Evolutionary conservation across 2,113 vertebrate species (phyloP), one percentile per base, ranked within the genome.

Genomic region (Myotis yumanensis): DNA sequence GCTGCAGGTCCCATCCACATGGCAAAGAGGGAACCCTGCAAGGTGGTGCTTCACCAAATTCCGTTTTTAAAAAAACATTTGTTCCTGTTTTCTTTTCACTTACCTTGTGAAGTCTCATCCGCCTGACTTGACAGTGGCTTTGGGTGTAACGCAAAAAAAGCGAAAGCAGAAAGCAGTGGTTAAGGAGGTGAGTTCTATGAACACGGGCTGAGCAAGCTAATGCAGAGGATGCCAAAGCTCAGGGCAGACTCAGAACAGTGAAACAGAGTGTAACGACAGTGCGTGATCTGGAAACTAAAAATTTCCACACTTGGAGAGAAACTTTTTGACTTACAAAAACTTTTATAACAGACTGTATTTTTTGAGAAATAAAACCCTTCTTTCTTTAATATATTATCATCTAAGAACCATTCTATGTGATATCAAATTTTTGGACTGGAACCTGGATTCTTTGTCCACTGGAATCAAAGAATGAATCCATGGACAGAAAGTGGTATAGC

Each of bases 211-310:
- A 73, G 66, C 62, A 73, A 71, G 64, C 64, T 35, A 35, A 79
- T 35, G 12, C 30, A 73, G 66, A n/a, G 20, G 28, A 22, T 4
- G 6, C 37, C 18, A 15, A 52, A 73, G 23, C 25, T 75, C 90
- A 96, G 73, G 91, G 81, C 75, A 77, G n/a, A 43, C 83, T 77
- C 86, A 62, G 0, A 86, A 59, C 20, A 97, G 89, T 98, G 91
- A 98, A 89, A 98, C 82, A 98, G 86, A 98, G 98, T 97, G 97
- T 98, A 97, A 88, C 64, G 3, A 4, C 14, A 96, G 97, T 96
- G 94, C 93, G 92, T 90, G 64, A 75, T 17, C 40, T 86, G 93
- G 57, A 23, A 35, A 91, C 1, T 0, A 59, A 69, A n/a, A 64
- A 17, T 76, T 95, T 89, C 43, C 51, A 46, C 20, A 43, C 4